Evolutionary conservation across 53 echinoderm and acorn worm species (phyloP), one percentile per base, ranked within the genome.

Genomic region (Luidia sarsii): DNA sequence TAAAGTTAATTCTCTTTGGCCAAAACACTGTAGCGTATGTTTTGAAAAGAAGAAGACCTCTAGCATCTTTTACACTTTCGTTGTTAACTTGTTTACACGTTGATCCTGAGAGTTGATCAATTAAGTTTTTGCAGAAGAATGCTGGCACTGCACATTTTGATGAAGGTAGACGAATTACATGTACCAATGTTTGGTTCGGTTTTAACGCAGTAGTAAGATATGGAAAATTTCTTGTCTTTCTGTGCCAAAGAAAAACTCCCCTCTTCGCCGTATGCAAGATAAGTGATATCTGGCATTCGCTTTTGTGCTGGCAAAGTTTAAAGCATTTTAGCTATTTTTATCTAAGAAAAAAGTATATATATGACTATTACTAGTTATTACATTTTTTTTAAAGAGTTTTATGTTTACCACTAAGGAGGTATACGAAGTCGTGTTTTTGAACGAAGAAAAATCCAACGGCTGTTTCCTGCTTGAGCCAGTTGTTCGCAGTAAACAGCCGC

Each of bases 261-360:
- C n/a, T n/a, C n/a, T n/a, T n/a, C n/a, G n/a, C n/a, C n/a, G n/a
- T n/a, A n/a, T n/a, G n/a, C n/a, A n/a, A n/a, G n/a, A n/a, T n/a
- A n/a, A n/a, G n/a, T n/a, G n/a, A n/a, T n/a, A n/a, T n/a, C n/a
- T n/a, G n/a, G n/a, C n/a, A n/a, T n/a, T n/a, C n/a, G n/a, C n/a
- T 23, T 70, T 50, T 72, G 57, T 72, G 72, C 72, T 57, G 30
- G 72, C 13, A 57, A 72, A 32, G 28, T 37, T 72, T 32, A 77
- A 75, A 77, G 77, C 60, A 77, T 77, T 77, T 32, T 61, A 61
- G 77, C 60, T 77, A 77, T 77, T 77, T 77, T 72, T 59, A 37
- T 37, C 43, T 8, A 67, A 45, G 43, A 60, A 39, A 57, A 74
- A 70, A 43, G 55, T 15, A 77, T 74, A 74, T 77, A 61, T 61